A percentile compares a stretch with the other conserved stretches of the same genome.
phyloP scores from a whole-genome alignment of 1,140 invertebrate genomes.

The Ceratitis capitata region DNA sequence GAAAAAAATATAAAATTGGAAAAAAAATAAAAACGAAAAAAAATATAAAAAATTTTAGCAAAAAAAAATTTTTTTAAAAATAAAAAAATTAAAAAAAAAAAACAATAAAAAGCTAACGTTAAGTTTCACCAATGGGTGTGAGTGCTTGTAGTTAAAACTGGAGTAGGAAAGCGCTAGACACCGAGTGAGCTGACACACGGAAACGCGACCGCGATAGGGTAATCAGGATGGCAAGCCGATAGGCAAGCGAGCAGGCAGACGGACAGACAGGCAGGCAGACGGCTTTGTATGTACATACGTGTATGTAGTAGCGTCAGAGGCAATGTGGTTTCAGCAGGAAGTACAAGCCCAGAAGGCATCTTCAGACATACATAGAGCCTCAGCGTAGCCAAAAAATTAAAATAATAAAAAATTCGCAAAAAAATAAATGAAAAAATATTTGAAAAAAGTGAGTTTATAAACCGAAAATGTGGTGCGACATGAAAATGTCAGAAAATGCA shows the following conservation, averaged over 20 bases:
- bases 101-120: neutral
- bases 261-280: neutral
- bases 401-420: no score
- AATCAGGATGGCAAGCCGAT: slow-evolving; percentile 27
- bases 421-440: neutral
- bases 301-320: neutral
- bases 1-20: neutral
- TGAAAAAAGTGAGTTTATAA: neutral
- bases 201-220: slow-evolving; percentile 30
- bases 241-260: neutral
- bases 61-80: no score
- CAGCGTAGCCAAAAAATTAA: neutral
- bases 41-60: neutral
- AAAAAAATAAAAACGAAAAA: neutral
- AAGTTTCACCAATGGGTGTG: neutral
- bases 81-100: neutral
- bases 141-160: neutral
- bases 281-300: neutral
- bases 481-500: slow-evolving; percentile 29
- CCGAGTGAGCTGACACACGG: neutral
- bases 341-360: slow-evolving; percentile 22
- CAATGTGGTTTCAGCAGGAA: slow-evolving; percentile 34
- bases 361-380: neutral
- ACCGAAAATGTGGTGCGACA: slow-evolving; percentile 27
- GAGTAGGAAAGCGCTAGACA: slow-evolving; percentile 9